Base-by-base conservation (phyloP, 2,797 vertebrate genomes). In the Lycodopsis pacificus region DNA sequence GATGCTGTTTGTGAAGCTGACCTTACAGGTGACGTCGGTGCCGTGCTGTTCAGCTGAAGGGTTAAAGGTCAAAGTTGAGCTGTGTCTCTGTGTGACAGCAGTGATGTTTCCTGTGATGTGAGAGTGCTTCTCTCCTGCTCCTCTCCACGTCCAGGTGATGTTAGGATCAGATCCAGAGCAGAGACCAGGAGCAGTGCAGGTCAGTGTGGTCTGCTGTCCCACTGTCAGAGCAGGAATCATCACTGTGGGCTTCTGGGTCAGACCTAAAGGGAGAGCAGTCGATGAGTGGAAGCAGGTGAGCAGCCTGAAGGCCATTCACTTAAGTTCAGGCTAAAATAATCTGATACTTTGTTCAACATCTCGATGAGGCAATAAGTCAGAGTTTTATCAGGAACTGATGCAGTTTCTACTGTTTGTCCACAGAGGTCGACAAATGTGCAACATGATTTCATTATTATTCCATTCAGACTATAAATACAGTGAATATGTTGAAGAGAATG, bases 121-220 rank as follows among this genome's bases (percentile, higher is more conserved):
- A 20, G 32, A 56, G 20, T 4, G 34, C 20, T 38, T 61, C 58
- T 40, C 40, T 62, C 14, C 61, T 32, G 4, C 10, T 70, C 34
- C 12, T 42, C 40, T 64, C 76, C 82, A 79, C 17, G 3, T 76
- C 90, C 85, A 90, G 59, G 30, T 85, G 63, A 90, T 77, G 0
- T 59, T 0, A 53, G 86, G 77, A 67, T 3, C 44, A 46, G 57
- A 59, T 63, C 75, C 77, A 66, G 77, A 83, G 49, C 76, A 88
- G 62, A 80, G 68, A 58, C 66, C 79, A 42, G 86, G 85, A 76
- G 89, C 80, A 15, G 80, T 86, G 86, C 92, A 93, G 77, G 62
- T 91, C 81, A 93, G 63, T 12, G 71, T 83, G 82, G 72, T 15
- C 76, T 51, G 32, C 34, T 77, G 49, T 48, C 79, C 79, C 14